Evolutionary conservation across 2,888 invertebrate genomes (phyloP), one percentile per base, ranked within the genome.

Genomic region (Amblyjoppa proteus): DNA sequence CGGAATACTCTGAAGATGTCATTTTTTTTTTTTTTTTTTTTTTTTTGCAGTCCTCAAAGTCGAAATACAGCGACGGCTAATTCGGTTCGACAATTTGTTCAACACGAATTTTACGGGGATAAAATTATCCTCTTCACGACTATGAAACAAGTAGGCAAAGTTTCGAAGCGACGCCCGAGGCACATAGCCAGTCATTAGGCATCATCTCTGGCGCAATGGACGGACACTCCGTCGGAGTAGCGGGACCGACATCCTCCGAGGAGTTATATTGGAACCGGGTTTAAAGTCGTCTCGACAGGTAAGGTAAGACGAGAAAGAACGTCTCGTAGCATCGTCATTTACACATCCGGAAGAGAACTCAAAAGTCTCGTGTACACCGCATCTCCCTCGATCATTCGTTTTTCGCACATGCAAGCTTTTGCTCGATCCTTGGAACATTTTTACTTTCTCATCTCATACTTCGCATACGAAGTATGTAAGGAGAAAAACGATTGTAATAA

Each of bases 211-310:
- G 56, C 38, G 9, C 41, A 77, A 41, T 41, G 5, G 53, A 56
- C 68, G 68, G 68, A 68, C 38, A 34, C 38, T 3, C 61, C 34
- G 73, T 51, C 56, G 16, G 75, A 83, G 58, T 83, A 83, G 85
- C 85, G 85, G 85, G 85, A 86, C 81, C 85, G 56, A 80, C 76
- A 85, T 85, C 83, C 83, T 83, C 51, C 77, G 56, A 61, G 69
- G 64, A 70, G 73, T 61, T 85, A 81, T 75, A 82, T 85, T 79
- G 81, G 71, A 85, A 85, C 74, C 85, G 80, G 85, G 76, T 81
- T 76, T 77, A 77, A 83, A 80, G 73, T 81, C 56, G 85, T 85
- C 83, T 56, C 76, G 80, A 74, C 83, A 53, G 53, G 83, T 73
- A 83, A 83, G 83, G 83, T 73, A 83, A 85, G 83, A 83, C 74